These are phyloP conservation scores for Ichneumon xanthorius DNA, from an alignment of 2,888 invertebrate species.

Conservation along the genomic window DNA sequence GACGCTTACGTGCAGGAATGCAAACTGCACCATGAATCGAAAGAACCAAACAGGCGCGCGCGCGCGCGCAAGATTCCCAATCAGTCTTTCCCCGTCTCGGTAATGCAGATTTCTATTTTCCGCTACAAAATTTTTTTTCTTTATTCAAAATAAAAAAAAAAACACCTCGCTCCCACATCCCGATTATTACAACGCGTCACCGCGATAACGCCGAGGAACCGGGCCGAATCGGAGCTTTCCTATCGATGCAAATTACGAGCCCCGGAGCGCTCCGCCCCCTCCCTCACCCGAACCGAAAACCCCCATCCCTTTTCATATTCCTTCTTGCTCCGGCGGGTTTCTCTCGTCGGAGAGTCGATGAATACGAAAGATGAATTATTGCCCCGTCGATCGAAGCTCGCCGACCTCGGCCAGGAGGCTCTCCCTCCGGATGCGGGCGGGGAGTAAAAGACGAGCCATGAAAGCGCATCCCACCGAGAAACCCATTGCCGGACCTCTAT, in stretches of 20 bases:
- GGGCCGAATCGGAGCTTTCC: slow-evolving; percentile 42
- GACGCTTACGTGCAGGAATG: slow-evolving; percentile 60
- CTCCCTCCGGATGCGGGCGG: not conserved
- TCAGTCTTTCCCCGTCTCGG: slow-evolving; percentile 9
- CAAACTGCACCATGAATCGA: slow-evolving; percentile 43
- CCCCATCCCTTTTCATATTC: slow-evolving; percentile 40
- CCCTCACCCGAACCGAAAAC: not conserved
- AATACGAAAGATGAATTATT: slow-evolving; percentile 73
- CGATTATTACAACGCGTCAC: not conserved
- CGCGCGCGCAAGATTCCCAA: slow-evolving; percentile 48
- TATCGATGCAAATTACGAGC: slow-evolving; percentile 60
- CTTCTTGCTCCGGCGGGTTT: slow-evolving; percentile 24
- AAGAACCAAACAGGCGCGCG: not conserved
- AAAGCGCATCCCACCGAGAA: slow-evolving; percentile 45
- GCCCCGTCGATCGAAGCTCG: slow-evolving; percentile 54
- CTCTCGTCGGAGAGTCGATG: slow-evolving; percentile 64
- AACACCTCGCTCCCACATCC: too few species aligned
- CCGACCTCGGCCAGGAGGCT: not conserved
- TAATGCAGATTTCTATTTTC: not conserved
- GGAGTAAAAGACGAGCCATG: slow-evolving; percentile 4
- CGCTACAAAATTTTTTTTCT: not conserved
- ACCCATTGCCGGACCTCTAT: slow-evolving; percentile 41
- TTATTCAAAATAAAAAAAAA: too few species aligned
- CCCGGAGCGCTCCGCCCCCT: not conserved
- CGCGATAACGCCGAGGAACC: not conserved